Evolutionary conservation across 2,888 invertebrate genomes (phyloP).

Genomic region (Keiferia lycopersicella): DNA sequence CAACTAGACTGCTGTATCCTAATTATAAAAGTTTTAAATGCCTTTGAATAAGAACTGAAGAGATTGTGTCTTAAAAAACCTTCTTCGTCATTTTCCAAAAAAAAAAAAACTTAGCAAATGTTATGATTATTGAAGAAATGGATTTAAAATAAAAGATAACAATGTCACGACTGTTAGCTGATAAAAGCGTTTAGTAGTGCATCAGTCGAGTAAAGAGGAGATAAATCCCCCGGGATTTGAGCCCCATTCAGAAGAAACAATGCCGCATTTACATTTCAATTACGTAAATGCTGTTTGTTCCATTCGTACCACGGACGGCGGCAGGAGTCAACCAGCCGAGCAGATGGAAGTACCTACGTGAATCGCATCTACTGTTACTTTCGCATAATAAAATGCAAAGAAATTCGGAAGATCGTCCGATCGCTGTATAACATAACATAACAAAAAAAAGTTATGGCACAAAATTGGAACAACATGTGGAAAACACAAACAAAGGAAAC

Average conservation of each 20-base stretch:
- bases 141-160: background rate
- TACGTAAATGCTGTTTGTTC: slow-evolving; percentile 41
- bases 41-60: too few relatives aligned
- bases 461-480: too few relatives aligned
- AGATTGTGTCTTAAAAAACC: too few relatives aligned
- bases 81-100: too few relatives aligned
- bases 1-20: too few relatives aligned
- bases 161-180: background rate
- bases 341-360: background rate
- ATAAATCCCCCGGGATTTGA: slow-evolving; percentile 31
- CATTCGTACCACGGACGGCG: slow-evolving; percentile 27
- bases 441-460: too few relatives aligned
- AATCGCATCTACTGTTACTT: slow-evolving; percentile 29
- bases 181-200: slow-evolving; percentile 25
- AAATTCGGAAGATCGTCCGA: too few relatives aligned
- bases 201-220: slow-evolving; percentile 27
- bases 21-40: too few relatives aligned
- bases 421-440: too few relatives aligned
- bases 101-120: too few relatives aligned
- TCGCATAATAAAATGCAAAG: slow-evolving; percentile 39
- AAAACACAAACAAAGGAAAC: too few relatives aligned
- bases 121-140: too few relatives aligned
- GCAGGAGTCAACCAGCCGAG: slow-evolving; percentile 28
- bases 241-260: slow-evolving; percentile 33
- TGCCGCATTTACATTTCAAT: slow-evolving; percentile 44